phyloP scores from a whole-genome alignment of 2,888 invertebrate genomes.

The Limnephilus auricula region DNA sequence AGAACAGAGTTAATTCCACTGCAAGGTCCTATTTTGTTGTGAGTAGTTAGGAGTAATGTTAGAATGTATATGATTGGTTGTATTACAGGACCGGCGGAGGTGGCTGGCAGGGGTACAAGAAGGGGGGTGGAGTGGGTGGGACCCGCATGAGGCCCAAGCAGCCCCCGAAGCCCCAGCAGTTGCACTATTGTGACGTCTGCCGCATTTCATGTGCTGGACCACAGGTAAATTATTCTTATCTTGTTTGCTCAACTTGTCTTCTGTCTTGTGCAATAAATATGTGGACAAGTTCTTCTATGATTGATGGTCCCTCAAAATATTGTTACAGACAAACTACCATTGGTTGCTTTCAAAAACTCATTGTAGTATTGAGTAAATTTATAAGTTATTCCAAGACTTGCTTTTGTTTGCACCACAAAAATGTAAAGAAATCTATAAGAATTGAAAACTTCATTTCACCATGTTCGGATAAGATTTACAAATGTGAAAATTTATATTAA shows the following conservation, averaged over 20 bases:
- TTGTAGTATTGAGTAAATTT: too few relatives aligned
- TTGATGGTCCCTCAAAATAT: not conserved
- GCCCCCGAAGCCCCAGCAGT: slow-evolving; percentile 93
- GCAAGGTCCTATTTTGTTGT: not conserved
- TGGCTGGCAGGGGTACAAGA: slow-evolving; percentile 80
- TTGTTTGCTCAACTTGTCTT: too few relatives aligned
- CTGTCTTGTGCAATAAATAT: too few relatives aligned
- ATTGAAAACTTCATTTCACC: not conserved
- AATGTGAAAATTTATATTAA: too few relatives aligned
- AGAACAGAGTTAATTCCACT: not conserved
- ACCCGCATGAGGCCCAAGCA: slow-evolving; percentile 84
- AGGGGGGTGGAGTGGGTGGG: slow-evolving; percentile 73
- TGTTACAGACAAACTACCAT: not conserved
- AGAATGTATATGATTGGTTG: not conserved
- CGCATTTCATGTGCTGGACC: slow-evolving; percentile 98
- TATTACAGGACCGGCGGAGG: slow-evolving; percentile 39
- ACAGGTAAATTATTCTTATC: slow-evolving; percentile 76
- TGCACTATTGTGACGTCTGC: slow-evolving; percentile 99
- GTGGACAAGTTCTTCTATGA: too few relatives aligned
- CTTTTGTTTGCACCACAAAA: too few relatives aligned
- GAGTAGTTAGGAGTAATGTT: not conserved
- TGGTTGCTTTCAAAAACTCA: not conserved
- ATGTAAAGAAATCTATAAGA: not conserved
- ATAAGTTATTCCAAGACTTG: too few relatives aligned
- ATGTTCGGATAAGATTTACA: not conserved